phyloP scores from a whole-genome alignment of 2,888 invertebrate species.

The Harpalus rufipes region DNA sequence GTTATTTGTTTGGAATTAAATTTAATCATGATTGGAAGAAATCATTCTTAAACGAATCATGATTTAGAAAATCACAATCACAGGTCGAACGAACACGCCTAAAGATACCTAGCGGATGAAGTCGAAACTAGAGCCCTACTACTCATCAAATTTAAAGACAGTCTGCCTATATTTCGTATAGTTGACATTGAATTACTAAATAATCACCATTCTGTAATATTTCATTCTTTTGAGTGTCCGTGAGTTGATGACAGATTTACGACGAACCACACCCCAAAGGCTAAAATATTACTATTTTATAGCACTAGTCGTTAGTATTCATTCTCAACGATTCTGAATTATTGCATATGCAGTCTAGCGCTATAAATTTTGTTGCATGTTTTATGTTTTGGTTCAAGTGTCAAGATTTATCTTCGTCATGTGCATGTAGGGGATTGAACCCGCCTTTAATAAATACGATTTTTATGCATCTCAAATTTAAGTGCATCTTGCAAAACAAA shows the following conservation, averaged over 20 bases:
- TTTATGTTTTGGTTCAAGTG: neutral
- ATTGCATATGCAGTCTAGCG: neutral
- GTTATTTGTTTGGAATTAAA: too few species aligned
- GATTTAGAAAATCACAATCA: too few species aligned
- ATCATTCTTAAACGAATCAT: too few species aligned
- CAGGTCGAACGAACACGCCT: too few species aligned
- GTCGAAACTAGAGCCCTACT: too few species aligned
- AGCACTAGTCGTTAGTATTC: neutral
- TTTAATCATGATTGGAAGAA: too few species aligned
- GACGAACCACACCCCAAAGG: neutral
- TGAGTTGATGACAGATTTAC: neutral
- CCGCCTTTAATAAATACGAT: neutral
- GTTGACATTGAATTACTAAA: neutral
- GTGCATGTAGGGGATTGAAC: neutral
- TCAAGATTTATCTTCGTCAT: constrained; percentile 13
- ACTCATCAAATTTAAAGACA: neutral
- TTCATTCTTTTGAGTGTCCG: neutral
- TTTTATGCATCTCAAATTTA: neutral
- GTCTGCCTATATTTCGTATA: neutral
- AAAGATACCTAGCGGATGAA: too few species aligned
- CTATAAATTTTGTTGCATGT: constrained; percentile 11
- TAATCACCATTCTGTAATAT: neutral
- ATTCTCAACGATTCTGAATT: neutral
- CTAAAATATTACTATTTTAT: constrained; percentile 1
- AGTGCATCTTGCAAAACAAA: neutral